Evolutionary conservation across 2,888 invertebrate species (phyloP).

Genomic region (Ariolimax columbianus): DNA sequence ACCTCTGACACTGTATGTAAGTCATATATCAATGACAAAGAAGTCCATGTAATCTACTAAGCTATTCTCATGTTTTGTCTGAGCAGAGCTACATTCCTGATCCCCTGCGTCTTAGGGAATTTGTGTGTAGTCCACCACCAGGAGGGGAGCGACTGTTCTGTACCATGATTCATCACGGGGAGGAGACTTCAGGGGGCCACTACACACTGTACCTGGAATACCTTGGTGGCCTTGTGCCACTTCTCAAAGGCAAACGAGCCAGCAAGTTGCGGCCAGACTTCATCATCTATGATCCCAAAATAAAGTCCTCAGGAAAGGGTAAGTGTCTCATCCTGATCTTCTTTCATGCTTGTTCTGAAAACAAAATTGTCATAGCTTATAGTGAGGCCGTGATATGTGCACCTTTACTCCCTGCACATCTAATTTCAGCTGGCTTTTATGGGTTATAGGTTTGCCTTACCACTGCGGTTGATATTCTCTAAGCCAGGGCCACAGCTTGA

Average conservation of each 20-base stretch:
- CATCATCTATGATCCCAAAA: slow-evolving; percentile 85
- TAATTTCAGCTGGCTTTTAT: too few relatives aligned
- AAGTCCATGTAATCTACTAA: too few relatives aligned
- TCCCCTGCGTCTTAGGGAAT: slow-evolving; percentile 90
- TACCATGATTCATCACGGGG: slow-evolving; percentile 96
- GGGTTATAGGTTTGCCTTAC: too few relatives aligned
- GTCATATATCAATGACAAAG: too few relatives aligned
- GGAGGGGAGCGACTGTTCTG: slow-evolving; percentile 93
- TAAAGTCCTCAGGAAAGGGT: slow-evolving; percentile 70
- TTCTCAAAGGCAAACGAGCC: slow-evolving; percentile 95
- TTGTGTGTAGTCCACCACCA: slow-evolving; percentile 93
- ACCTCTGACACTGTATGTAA: too few relatives aligned
- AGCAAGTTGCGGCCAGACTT: slow-evolving; percentile 98
- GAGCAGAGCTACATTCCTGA: slow-evolving; percentile 93
- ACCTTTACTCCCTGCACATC: too few relatives aligned
- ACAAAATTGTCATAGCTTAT: too few relatives aligned
- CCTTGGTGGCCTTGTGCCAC: slow-evolving; percentile 95
- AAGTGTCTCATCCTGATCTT: neutral
- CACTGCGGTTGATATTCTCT: too few relatives aligned
- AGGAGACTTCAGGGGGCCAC: slow-evolving; percentile 78
- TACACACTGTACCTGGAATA: slow-evolving; percentile 90
- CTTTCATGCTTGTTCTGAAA: too few relatives aligned
- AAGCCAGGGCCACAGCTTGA: too few relatives aligned
- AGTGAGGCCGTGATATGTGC: too few relatives aligned
- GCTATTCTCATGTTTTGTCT: too few relatives aligned